phyloP scores from a whole-genome alignment of 2,888 invertebrate genomes.

The Minunthozetes semirufus region DNA sequence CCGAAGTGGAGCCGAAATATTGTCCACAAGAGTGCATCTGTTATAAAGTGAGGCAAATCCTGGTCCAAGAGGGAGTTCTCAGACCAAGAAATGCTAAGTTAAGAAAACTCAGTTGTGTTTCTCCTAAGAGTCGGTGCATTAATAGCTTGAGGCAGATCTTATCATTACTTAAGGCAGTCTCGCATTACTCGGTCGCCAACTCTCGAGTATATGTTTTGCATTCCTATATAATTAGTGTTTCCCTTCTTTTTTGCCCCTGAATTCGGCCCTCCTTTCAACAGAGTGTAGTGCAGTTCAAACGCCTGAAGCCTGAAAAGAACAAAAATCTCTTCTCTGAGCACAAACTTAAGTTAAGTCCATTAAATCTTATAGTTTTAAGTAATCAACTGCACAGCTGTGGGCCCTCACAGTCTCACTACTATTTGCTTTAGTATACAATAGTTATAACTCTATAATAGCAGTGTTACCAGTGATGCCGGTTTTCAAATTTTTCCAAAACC shows the following conservation, averaged over 20 bases:
- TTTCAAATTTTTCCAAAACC: background rate
- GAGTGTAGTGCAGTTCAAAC: background rate
- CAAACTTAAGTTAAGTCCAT: conserved; percentile 27
- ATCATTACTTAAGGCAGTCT: conserved; percentile 11
- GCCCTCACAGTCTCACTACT: conserved; percentile 13
- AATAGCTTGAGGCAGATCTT: conserved; percentile 17
- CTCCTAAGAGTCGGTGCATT: conserved; percentile 6
- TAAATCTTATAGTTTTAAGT: conserved; percentile 28
- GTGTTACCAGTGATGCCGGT: background rate
- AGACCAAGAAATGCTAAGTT: too few relatives aligned
- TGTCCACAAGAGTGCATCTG: too few relatives aligned
- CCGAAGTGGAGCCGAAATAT: too few relatives aligned
- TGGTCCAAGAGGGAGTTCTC: too few relatives aligned
- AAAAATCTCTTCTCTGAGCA: background rate
- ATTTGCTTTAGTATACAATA: conserved; percentile 16
- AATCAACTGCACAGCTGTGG: conserved; percentile 25
- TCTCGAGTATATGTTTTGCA: conserved; percentile 8
- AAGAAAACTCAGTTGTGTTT: background rate
- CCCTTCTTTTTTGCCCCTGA: background rate
- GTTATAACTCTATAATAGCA: conserved; percentile 8
- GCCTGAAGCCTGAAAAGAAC: conserved; percentile 5
- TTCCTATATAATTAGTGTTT: conserved; percentile 11
- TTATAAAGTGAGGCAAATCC: too few relatives aligned
- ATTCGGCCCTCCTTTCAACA: conserved; percentile 21
- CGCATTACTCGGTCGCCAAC: conserved; percentile 19